These are phyloP conservation scores for Notechis scutatus DNA, from an alignment of 2,113 vertebrate genomes.

Conservation along the genomic window DNA sequence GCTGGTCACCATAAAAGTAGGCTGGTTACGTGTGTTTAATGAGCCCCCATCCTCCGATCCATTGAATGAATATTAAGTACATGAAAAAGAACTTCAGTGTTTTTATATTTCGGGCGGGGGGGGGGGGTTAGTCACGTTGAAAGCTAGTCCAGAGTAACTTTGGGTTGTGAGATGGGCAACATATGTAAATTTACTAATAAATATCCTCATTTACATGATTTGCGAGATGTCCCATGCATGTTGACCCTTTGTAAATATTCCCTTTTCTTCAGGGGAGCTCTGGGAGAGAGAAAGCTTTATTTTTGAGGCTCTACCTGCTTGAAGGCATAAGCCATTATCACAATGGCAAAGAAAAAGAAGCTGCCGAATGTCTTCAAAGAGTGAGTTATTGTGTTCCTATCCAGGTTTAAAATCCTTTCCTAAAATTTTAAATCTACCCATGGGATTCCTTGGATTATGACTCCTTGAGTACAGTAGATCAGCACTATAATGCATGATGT, in stretches of 20 bases:
- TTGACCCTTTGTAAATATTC: not conserved
- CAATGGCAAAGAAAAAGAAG: conserved; percentile 81
- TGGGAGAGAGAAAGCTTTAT: conserved; percentile 91
- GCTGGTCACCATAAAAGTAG: conserved; percentile 87
- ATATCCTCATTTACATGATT: rapidly evolving
- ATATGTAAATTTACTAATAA: not conserved
- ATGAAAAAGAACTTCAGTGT: not conserved
- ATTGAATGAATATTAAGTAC: not conserved
- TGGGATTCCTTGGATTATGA: not conserved
- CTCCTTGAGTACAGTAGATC: not conserved
- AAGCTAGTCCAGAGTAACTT: not conserved
- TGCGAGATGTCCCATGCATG: not conserved
- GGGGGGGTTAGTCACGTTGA: not conserved
- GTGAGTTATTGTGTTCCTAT: conserved; percentile 57
- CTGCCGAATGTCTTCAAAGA: conserved; percentile 75
- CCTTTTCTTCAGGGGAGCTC: conserved; percentile 78
- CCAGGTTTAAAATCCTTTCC: not conserved
- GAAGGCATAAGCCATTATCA: conserved; percentile 86
- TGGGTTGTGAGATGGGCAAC: not conserved
- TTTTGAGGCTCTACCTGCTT: conserved; percentile 90
- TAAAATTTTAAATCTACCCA: not conserved
- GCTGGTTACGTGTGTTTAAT: not conserved
- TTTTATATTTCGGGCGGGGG: not conserved
- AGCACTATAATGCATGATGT: not conserved
- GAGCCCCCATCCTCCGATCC: not conserved